Conservation (phyloP, 2,888 invertebrate genomes). For the Uropetala carovei region DNA sequence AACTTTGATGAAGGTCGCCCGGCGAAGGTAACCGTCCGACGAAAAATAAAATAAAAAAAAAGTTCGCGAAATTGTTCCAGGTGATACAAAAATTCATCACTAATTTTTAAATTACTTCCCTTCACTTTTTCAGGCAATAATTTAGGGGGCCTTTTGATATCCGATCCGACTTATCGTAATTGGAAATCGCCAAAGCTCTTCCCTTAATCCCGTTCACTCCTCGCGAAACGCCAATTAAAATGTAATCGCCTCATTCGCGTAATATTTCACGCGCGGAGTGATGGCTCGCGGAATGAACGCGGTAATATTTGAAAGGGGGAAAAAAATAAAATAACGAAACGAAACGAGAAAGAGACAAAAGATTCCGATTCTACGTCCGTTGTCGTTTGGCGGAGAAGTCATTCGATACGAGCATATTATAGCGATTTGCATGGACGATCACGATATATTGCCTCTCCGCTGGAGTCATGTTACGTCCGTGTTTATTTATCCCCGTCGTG, state of each 20-base stretch:
- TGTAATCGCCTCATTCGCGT: conserved; percentile 43
- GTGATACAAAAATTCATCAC: conserved; percentile 5
- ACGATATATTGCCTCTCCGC: conserved; percentile 52
- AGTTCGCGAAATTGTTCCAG: not conserved
- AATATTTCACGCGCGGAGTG: conserved; percentile 28
- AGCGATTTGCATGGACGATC: conserved; percentile 54
- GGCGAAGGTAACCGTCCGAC: not conserved
- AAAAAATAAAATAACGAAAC: no score
- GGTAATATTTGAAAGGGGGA: not conserved
- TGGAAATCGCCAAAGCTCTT: conserved; percentile 39
- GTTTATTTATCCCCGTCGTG: conserved; percentile 61
- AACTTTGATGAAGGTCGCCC: not conserved
- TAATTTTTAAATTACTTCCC: not conserved
- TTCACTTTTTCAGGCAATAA: not conserved
- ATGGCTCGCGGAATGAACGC: conserved; percentile 37
- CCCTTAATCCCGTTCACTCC: not conserved
- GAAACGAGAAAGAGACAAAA: not conserved
- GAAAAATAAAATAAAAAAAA: not conserved
- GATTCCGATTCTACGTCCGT: not conserved
- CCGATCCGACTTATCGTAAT: conserved; percentile 34
- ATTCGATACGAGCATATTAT: conserved; percentile 36
- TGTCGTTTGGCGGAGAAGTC: not conserved
- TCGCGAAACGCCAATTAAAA: conserved; percentile 26
- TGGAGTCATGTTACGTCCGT: conserved; percentile 60
- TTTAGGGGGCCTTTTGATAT: not conserved